A percentile compares a stretch with the other conserved stretches of the same genome.
Evolutionary conservation across 1,140 invertebrate genomes (phyloP).

Genomic region (Papilio helenus): DNA sequence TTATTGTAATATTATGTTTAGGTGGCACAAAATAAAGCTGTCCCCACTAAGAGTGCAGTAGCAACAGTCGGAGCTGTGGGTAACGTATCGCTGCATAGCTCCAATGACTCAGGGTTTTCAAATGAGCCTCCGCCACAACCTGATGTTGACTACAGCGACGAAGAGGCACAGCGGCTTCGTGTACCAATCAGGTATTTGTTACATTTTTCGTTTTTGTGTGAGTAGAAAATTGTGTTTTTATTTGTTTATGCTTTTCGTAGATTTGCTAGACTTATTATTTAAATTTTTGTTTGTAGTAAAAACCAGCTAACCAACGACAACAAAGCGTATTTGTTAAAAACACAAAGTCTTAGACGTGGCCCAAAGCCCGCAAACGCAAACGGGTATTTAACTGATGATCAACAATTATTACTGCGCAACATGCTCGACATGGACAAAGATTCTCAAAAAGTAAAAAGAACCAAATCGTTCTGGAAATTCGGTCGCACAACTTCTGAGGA

Average conservation of each 20-base stretch:
- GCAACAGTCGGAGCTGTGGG: conserved; percentile 84
- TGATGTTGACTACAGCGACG: conserved; percentile 95
- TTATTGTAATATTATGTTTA: conserved; percentile 50
- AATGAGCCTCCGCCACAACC: conserved; percentile 94
- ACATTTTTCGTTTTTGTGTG: conserved; percentile 25
- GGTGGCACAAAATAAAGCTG: conserved; percentile 79
- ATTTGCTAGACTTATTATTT: conserved; percentile 56
- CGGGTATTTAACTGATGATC: conserved; percentile 83
- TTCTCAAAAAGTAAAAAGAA: conserved; percentile 87
- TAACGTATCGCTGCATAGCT: conserved; percentile 92
- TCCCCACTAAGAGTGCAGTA: conserved; percentile 75
- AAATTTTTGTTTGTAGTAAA: conserved; percentile 78
- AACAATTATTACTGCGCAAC: conserved; percentile 78
- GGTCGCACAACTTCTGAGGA: conserved; percentile 87
- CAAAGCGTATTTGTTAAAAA: conserved; percentile 84
- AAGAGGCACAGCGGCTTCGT: conserved; percentile 87
- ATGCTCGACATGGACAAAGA: conserved; percentile 81
- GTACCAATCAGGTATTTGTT: conserved; percentile 87
- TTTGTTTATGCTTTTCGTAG: conserved; percentile 65
- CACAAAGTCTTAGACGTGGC: conserved; percentile 77
- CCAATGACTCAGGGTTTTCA: conserved; percentile 95
- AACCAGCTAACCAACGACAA: conserved; percentile 82
- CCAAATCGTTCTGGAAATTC: conserved; percentile 93
- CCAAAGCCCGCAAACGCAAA: conserved; percentile 76
- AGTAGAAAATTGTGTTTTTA: conserved; percentile 41